A percentile compares a stretch with the other conserved stretches of the same genome.
phyloP scores from a whole-genome alignment of 2,797 vertebrate genomes.

The Coregonus suidteri region DNA sequence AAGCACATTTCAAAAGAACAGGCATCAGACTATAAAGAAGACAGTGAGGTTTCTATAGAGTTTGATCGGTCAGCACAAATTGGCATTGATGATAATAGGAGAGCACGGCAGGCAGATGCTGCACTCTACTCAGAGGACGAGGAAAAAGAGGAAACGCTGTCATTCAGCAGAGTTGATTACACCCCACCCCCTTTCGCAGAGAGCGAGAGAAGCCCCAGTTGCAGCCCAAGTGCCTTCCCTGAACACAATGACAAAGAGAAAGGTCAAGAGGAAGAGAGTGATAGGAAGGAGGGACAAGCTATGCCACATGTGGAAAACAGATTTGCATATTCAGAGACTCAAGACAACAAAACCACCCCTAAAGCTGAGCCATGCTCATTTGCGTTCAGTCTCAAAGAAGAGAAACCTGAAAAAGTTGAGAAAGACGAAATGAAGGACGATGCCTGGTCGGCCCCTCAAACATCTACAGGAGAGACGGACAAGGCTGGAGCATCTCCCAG shows the following conservation, averaged over 20 bases:
- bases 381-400: constrained; percentile 69
- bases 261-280: constrained; percentile 73
- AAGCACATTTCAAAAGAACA: constrained; percentile 71
- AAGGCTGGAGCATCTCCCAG: constrained; percentile 64
- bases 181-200: constrained; percentile 64
- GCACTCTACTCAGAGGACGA: constrained; percentile 66
- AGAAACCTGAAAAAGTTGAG: constrained; percentile 74
- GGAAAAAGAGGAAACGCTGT: constrained; percentile 74
- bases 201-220: constrained; percentile 61
- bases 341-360: constrained; percentile 78
- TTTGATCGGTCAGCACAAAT: constrained; percentile 56
- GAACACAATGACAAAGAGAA: constrained; percentile 68
- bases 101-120: constrained; percentile 61
- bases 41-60: constrained; percentile 48
- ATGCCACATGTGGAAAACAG: constrained; percentile 82
- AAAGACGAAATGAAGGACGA: constrained; percentile 54
- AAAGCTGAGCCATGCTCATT: constrained; percentile 53
- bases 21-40: constrained; percentile 55
- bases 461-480: constrained; percentile 38
- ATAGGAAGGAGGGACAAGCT: constrained; percentile 81
- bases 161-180: constrained; percentile 69
- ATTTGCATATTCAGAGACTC: constrained; percentile 81
- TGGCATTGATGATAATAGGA: constrained; percentile 69
- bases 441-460: constrained; percentile 26
- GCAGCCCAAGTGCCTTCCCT: constrained; percentile 65